Evolutionary conservation across 2,797 vertebrate genomes (phyloP).

Genomic region (Sebastes nivosus): DNA sequence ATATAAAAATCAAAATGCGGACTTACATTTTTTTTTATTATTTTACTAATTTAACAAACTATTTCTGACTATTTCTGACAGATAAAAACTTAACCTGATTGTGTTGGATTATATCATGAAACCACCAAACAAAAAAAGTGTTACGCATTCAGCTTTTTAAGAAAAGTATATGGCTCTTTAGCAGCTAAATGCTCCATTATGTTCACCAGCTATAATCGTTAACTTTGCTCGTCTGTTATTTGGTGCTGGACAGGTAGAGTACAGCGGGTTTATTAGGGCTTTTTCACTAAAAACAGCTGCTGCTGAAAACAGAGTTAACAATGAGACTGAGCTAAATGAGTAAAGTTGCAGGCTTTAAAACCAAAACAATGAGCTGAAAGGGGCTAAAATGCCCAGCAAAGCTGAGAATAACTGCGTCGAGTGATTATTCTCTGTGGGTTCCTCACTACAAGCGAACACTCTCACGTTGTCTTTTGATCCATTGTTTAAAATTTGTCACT

Average conservation of each 20-base stretch:
- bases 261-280: not conserved
- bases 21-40: not conserved
- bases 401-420: not conserved
- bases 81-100: not conserved
- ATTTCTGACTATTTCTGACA: no score
- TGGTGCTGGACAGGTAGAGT: not conserved
- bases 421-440: not conserved
- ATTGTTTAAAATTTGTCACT: not conserved
- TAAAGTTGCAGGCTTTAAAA: not conserved
- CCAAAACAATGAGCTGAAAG: not conserved
- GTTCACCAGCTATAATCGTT: not conserved
- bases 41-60: not conserved
- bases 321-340: no score
- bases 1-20: not conserved
- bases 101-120: not conserved
- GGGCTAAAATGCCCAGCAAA: not conserved
- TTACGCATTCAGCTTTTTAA: accelerated
- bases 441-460: not conserved
- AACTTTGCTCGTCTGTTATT: not conserved
- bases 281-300: not conserved
- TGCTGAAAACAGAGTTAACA: not conserved
- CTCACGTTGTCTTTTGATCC: not conserved
- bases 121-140: not conserved
- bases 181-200: not conserved
- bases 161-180: not conserved